phyloP scores from a whole-genome alignment of 1,140 invertebrate genomes.

The Nephila pilipes region DNA sequence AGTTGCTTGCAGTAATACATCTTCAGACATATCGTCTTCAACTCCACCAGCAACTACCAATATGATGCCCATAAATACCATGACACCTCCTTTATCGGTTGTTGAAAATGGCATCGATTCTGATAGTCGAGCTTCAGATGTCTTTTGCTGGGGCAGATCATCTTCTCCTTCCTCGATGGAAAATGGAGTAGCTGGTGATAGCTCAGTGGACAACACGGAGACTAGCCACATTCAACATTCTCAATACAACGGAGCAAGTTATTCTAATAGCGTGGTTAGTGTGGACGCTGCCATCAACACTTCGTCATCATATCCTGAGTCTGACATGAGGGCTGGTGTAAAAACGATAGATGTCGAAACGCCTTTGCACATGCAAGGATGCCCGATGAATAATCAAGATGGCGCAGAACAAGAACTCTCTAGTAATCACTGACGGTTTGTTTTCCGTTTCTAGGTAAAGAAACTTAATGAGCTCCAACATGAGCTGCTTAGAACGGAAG shows the following conservation, averaged over 20 bases:
- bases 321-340: conserved; percentile 52
- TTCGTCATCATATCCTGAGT: conserved; percentile 66
- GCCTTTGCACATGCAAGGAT: conserved; percentile 50
- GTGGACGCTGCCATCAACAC: conserved; percentile 66
- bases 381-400: conserved; percentile 46
- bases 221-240: conserved; percentile 48
- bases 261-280: conserved; percentile 37
- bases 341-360: conserved; percentile 62
- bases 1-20: conserved; percentile 46
- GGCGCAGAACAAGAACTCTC: conserved; percentile 23
- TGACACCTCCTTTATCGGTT: conserved; percentile 71
- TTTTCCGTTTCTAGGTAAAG: conserved; percentile 56
- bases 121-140: conserved; percentile 74
- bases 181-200: conserved; percentile 66
- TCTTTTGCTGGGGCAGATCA: conserved; percentile 70
- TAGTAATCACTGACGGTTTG: conserved; percentile 70
- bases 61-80: conserved; percentile 62
- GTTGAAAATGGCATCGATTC: conserved; percentile 71
- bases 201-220: conserved; percentile 56
- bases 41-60: conserved; percentile 33
- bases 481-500: conserved; percentile 9
- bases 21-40: conserved; percentile 52
- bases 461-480: background rate
- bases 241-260: conserved; percentile 29
- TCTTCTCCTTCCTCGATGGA: conserved; percentile 64